A percentile compares a stretch with the other conserved stretches of the same genome.
phyloP scores from a whole-genome alignment of 2,113 vertebrate species.

The Trematocara variabile region DNA sequence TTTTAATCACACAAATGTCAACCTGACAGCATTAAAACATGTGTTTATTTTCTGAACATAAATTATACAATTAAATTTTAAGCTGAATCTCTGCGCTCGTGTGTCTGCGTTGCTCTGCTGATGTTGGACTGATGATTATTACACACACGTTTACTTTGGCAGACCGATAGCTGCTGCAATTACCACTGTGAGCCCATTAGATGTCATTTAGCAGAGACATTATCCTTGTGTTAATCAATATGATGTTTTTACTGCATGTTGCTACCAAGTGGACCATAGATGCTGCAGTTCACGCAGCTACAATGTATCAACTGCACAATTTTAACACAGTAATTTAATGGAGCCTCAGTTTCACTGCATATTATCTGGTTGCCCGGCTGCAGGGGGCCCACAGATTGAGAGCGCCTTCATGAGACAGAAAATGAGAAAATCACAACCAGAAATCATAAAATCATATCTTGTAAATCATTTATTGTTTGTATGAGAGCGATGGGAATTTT shows the following conservation, averaged over 20 bases:
- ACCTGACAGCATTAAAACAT: not conserved
- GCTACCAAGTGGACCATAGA: not conserved
- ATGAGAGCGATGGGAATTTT: not conserved
- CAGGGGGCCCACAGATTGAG: not conserved
- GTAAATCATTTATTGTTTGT: not conserved
- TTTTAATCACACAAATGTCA: not conserved
- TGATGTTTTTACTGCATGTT: not conserved
- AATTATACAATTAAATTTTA: not conserved
- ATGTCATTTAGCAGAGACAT: not conserved
- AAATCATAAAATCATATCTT: not conserved
- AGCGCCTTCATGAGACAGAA: rapidly evolving
- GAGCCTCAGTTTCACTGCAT: not conserved
- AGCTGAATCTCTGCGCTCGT: not conserved
- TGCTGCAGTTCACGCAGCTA: not conserved
- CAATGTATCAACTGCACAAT: too few relatives aligned
- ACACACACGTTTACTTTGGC: rapidly evolving
- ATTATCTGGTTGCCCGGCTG: not conserved
- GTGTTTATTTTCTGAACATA: not conserved
- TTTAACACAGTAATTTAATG: not conserved
- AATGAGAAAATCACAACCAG: not conserved
- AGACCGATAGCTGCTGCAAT: not conserved
- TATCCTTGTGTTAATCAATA: not conserved
- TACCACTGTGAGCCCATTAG: not conserved
- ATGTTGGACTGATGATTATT: not conserved
- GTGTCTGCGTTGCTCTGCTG: not conserved